Evolutionary conservation across 2,888 invertebrate species (phyloP).

Genomic region (Elysia crispata): DNA sequence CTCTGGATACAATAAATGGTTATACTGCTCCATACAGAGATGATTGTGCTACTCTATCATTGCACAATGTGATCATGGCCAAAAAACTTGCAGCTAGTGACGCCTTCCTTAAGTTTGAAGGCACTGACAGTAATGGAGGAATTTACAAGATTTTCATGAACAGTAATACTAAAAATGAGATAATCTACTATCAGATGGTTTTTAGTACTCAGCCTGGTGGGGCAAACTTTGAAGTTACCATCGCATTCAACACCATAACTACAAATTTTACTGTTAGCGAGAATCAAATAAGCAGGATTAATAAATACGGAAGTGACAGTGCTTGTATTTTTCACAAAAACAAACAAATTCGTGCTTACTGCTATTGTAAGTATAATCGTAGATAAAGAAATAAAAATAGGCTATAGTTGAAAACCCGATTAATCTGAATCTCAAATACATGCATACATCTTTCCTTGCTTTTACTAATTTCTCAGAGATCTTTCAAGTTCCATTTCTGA

Average conservation of each 20-base stretch:
- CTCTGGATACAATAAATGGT: constrained; percentile 37
- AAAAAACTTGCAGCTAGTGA: constrained; percentile 27
- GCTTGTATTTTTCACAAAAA: constrained; percentile 84
- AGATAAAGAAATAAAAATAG: too few species aligned
- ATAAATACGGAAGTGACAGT: constrained; percentile 89
- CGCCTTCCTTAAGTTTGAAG: constrained; percentile 83
- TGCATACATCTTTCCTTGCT: too few species aligned
- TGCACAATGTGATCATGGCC: constrained; percentile 32
- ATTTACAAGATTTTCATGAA: constrained; percentile 83
- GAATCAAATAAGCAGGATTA: constrained; percentile 86
- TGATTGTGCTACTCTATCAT: constrained; percentile 27
- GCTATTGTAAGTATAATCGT: constrained; percentile 83
- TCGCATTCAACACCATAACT: constrained; percentile 81
- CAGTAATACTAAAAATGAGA: constrained; percentile 81
- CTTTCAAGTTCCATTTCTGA: too few species aligned
- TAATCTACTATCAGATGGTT: constrained; percentile 88
- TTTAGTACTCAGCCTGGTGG: constrained; percentile 85
- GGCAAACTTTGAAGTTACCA: constrained; percentile 90
- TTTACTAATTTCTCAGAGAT: too few species aligned
- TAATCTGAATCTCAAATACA: too few species aligned
- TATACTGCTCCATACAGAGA: constrained; percentile 21
- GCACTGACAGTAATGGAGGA: constrained; percentile 90
- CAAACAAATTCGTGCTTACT: constrained; percentile 87
- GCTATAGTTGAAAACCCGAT: too few species aligned
- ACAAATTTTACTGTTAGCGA: constrained; percentile 83